phyloP scores from a whole-genome alignment of 2,888 invertebrate genomes.

The Lomographa bimaculata region DNA sequence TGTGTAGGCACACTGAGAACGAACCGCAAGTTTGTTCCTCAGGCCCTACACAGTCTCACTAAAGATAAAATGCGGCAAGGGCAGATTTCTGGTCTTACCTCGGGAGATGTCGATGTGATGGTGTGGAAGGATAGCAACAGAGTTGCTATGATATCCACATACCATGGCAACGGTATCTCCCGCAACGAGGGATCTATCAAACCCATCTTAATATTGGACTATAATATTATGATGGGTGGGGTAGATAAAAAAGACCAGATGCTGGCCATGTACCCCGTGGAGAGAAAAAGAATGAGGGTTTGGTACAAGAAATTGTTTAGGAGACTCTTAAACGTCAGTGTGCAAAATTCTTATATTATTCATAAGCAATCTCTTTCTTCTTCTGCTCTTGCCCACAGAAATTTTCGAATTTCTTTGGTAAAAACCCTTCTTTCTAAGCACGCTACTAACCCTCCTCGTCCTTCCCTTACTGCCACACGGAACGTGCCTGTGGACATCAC shows the following conservation, averaged over 20 bases:
- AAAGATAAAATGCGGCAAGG: slow-evolving; percentile 12
- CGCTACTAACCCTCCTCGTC: too few species aligned
- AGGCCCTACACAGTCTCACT: slow-evolving; percentile 2
- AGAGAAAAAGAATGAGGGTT: slow-evolving; percentile 27
- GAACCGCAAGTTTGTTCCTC: slow-evolving; percentile 22
- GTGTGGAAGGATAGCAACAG: slow-evolving; percentile 30
- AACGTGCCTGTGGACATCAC: too few species aligned
- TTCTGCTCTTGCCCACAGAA: slow-evolving; percentile 8
- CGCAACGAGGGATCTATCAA: not conserved
- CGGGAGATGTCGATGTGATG: slow-evolving; percentile 32
- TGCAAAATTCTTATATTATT: slow-evolving; percentile 27
- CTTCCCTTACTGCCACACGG: too few species aligned
- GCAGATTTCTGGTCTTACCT: slow-evolving; percentile 20
- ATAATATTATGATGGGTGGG: slow-evolving; percentile 27
- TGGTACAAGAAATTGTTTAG: slow-evolving; percentile 39
- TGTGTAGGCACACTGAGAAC: slow-evolving; percentile 25
- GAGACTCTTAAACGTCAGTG: slow-evolving; percentile 22
- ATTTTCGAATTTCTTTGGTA: not conserved
- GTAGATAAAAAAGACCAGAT: slow-evolving; percentile 34
- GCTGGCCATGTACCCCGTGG: slow-evolving; percentile 33
- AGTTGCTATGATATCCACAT: slow-evolving; percentile 11
- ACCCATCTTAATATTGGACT: slow-evolving; percentile 25
- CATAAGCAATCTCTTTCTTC: slow-evolving; percentile 4
- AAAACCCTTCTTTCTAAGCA: too few species aligned
- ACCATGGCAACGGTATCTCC: not conserved